Evolutionary conservation across 2,888 invertebrate species (phyloP).

Genomic region (Chromoteleia sp.): DNA sequence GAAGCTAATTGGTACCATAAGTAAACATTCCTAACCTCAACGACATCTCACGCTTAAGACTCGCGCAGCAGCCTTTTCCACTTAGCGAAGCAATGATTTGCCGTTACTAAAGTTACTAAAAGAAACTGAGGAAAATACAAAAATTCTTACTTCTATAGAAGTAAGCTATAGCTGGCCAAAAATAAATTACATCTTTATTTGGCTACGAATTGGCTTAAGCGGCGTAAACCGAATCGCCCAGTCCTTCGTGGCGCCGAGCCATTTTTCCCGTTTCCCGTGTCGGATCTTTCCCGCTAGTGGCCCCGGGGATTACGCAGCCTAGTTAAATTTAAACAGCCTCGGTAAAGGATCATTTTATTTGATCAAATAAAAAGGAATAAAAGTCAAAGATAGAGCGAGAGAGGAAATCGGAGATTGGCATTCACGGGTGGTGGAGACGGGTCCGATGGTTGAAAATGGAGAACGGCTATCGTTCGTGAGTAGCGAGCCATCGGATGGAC

Average conservation of each 20-base stretch:
- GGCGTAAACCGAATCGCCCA: background rate
- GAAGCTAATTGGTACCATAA: too few species aligned
- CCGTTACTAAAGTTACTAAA: too few species aligned
- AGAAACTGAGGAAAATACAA: too few species aligned
- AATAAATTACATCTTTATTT: too few species aligned
- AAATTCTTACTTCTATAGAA: too few species aligned
- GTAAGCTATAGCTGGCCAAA: too few species aligned
- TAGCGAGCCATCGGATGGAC: conserved; percentile 75
- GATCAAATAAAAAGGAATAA: conserved; percentile 33
- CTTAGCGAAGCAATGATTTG: too few species aligned
- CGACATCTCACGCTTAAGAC: too few species aligned
- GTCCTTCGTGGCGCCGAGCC: background rate
- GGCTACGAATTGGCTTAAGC: too few species aligned
- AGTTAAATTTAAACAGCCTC: conserved; percentile 62
- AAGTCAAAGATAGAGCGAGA: background rate
- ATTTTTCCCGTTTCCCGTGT: conserved; percentile 10
- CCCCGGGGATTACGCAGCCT: conserved; percentile 41
- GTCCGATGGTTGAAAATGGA: conserved; percentile 76
- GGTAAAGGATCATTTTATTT: conserved; percentile 63
- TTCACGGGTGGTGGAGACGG: conserved; percentile 75
- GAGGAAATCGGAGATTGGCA: conserved; percentile 77
- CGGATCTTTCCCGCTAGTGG: conserved; percentile 3
- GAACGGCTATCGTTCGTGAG: conserved; percentile 71
- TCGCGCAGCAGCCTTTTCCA: too few species aligned
- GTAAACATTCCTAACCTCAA: too few species aligned